phyloP scores from a whole-genome alignment of 2,888 invertebrate genomes.

The Erpobdella octoculata region DNA sequence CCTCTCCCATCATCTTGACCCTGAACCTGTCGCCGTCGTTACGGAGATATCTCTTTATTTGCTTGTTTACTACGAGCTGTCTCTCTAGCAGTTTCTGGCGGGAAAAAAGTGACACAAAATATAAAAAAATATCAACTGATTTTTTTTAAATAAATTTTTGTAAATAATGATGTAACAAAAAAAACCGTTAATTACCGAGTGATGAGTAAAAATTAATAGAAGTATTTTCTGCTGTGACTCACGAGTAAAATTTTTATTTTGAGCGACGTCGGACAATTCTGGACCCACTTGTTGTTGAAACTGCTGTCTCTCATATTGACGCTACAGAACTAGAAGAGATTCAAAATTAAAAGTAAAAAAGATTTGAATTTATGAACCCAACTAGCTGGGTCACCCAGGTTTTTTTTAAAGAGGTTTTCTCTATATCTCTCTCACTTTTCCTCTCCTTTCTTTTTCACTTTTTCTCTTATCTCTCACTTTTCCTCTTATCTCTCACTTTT shows the following conservation, averaged over 20 bases:
- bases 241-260: constrained; percentile 1
- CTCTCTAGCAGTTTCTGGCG: neutral
- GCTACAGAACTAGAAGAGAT: too few species aligned
- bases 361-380: too few species aligned
- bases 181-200: neutral
- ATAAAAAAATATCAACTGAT: neutral
- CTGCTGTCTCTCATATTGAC: too few species aligned
- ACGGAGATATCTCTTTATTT: neutral
- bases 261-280: neutral
- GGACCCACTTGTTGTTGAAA: neutral
- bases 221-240: neutral
- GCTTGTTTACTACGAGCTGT: neutral
- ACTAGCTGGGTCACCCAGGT: too few species aligned
- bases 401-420: too few species aligned
- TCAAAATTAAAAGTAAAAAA: too few species aligned
- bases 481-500: too few species aligned
- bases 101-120: too few species aligned
- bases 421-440: too few species aligned
- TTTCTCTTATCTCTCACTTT: too few species aligned
- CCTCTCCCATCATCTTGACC: neutral
- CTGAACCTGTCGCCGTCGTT: neutral
- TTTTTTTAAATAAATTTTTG: neutral
- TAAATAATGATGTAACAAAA: neutral
- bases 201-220: neutral
- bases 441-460: too few species aligned